phyloP scores from a whole-genome alignment of 2,888 invertebrate genomes.

The Xestia xanthographa region DNA sequence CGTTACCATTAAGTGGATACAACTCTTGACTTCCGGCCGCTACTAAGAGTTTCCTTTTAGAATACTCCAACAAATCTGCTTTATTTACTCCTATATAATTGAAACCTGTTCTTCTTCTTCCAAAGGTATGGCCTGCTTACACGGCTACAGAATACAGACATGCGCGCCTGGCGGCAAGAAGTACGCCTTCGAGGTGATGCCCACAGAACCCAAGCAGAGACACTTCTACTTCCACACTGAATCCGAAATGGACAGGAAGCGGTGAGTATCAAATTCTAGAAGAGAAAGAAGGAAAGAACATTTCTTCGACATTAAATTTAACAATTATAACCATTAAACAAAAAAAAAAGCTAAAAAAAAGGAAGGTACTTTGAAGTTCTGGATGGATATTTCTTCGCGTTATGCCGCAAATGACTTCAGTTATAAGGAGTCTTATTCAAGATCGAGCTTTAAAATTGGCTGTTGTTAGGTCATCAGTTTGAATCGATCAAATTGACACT shows the following conservation, averaged over 20 bases:
- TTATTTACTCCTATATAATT: not conserved
- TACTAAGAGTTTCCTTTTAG: not conserved
- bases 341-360: no score
- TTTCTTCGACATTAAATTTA: not conserved
- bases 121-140: slow-evolving; percentile 97
- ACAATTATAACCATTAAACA: no score
- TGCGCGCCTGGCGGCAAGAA: slow-evolving; percentile 96
- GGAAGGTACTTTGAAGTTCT: not conserved
- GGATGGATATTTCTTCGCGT: not conserved
- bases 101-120: not conserved
- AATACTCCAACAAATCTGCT: no score
- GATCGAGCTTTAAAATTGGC: not conserved
- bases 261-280: slow-evolving; percentile 89
- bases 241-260: slow-evolving; percentile 98
- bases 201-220: slow-evolving; percentile 96
- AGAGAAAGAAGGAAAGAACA: not conserved
- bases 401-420: not conserved
- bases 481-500: not conserved
- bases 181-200: slow-evolving; percentile 97
- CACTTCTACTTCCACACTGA: slow-evolving; percentile 98
- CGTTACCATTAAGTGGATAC: not conserved
- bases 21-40: not conserved
- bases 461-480: not conserved
- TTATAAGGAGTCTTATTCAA: not conserved
- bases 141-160: slow-evolving; percentile 97